Evolutionary conservation across 1,140 invertebrate genomes (phyloP).

Genomic region (Tribolium castaneum): DNA sequence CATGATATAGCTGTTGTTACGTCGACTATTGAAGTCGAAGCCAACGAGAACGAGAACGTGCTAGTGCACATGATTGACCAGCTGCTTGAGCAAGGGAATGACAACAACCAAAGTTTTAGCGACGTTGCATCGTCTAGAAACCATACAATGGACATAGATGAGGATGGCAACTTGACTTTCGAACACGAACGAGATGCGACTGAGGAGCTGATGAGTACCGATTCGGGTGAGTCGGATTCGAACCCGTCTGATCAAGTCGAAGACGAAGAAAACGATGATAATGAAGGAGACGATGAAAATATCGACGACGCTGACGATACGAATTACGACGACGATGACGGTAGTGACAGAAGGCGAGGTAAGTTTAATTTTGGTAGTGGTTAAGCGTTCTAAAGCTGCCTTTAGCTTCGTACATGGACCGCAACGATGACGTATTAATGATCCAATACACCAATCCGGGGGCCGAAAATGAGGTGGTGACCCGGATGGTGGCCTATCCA

Average conservation of each 20-base stretch:
- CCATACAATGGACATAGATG: slow-evolving; percentile 62
- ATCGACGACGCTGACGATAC: slow-evolving; percentile 68
- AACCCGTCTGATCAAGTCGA: slow-evolving; percentile 65
- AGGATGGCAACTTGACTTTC: slow-evolving; percentile 58
- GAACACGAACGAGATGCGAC: slow-evolving; percentile 61
- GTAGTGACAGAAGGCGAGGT: slow-evolving; percentile 53
- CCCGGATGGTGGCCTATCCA: slow-evolving; percentile 63
- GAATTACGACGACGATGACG: slow-evolving; percentile 63
- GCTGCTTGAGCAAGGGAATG: slow-evolving; percentile 69
- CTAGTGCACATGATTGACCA: slow-evolving; percentile 80
- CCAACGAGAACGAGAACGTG: slow-evolving; percentile 68
- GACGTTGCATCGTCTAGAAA: slow-evolving; percentile 51
- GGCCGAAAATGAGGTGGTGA: slow-evolving; percentile 63
- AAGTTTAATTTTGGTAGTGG: not conserved
- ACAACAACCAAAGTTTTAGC: slow-evolving; percentile 51
- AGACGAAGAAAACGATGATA: slow-evolving; percentile 69
- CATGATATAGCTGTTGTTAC: slow-evolving; percentile 73
- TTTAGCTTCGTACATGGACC: slow-evolving; percentile 64
- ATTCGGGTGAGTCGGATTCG: slow-evolving; percentile 66
- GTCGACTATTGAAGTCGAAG: slow-evolving; percentile 70
- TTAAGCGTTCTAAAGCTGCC: slow-evolving; percentile 59
- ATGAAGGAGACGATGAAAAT: slow-evolving; percentile 70
- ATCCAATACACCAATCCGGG: slow-evolving; percentile 70
- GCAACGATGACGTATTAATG: slow-evolving; percentile 73
- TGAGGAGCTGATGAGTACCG: slow-evolving; percentile 70